These are phyloP conservation scores for Antheraea mylitta DNA, from an alignment of 1,140 invertebrate genomes.

Conservation along the genomic window DNA sequence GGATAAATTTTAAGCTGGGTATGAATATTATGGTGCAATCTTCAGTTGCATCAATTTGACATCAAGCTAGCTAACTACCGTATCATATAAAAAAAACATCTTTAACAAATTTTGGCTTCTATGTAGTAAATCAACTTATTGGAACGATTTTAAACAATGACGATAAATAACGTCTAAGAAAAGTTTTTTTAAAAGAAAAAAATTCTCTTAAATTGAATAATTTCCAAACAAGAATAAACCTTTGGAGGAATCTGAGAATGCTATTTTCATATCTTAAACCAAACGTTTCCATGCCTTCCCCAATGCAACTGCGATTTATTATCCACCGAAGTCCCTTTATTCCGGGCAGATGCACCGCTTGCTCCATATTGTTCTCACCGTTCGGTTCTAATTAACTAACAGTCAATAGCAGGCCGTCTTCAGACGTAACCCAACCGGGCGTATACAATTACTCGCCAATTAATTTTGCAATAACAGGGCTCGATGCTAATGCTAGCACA, in stretches of 20 bases:
- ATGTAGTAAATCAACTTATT: no score
- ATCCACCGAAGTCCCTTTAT: slow-evolving; percentile 19
- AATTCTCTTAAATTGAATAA: no score
- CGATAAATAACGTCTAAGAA: no score
- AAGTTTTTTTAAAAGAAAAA: no score
- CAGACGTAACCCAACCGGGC: slow-evolving; percentile 56
- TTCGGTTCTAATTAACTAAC: slow-evolving; percentile 65
- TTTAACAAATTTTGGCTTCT: no score
- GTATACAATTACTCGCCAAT: slow-evolving; percentile 68
- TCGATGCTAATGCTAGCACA: slow-evolving; percentile 10
- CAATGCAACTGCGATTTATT: slow-evolving; percentile 2
- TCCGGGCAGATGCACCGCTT: slow-evolving; percentile 38
- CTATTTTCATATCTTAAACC: not conserved
- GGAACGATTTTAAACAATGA: no score
- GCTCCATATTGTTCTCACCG: slow-evolving; percentile 45
- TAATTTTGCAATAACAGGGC: slow-evolving; percentile 66
- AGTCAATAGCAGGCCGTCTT: slow-evolving; percentile 69
- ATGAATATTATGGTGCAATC: no score
- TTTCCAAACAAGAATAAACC: no score
- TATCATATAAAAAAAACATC: no score
- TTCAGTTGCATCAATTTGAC: no score
- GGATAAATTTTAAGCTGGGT: no score
- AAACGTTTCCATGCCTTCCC: not conserved
- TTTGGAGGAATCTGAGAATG: not conserved
- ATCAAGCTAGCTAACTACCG: no score